Base-by-base conservation (phyloP, 2,888 invertebrate genomes). In the Phanerotoma sp. region DNA sequence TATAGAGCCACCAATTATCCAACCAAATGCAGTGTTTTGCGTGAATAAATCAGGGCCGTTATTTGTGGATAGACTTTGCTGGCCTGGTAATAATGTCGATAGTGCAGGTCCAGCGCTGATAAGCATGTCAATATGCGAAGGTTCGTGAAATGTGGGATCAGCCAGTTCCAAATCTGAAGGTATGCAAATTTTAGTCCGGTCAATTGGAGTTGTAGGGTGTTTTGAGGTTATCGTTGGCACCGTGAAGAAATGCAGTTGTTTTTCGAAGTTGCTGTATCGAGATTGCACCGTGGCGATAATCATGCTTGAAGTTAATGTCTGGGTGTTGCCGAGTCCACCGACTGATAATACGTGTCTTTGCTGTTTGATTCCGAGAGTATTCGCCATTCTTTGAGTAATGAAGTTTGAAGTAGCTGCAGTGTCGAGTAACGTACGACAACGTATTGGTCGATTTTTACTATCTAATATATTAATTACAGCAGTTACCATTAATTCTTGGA, bases 71-170 rank as follows among this genome's bases (percentile, higher is more conserved):
- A 58, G 35, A 15, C 55, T 32, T 0, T 45, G 48, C 30, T 52
- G 58, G 1, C 58, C 58, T n/a, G 44, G 20, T 30, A 41, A 7
- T 3, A 48, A 22, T 18, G 38, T 5, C 15, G 48, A 47, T 20
- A 54, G 21, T n/a, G 47, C 38, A 9, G 48, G 15, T 21, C 56
- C 54, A 13, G 54, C 51, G 13, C 56, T 49, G 5, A 58, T 30
- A 7, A 58, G 33, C 5, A 42, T 35, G 10, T 58, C 49, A 13
- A 58, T 25, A 10, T 45, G 30, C n/a, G 38, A 48, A 9, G 61
- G 56, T 15, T 49, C 41, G 11, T 61, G 38, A 16, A 61, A 58
- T 4, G 38, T 30, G 5, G 58, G 58, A 44, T 58, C 54, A 5
- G 61, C 58, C 13, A 58, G 28, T 28, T 42, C 30, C 13, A 51